A percentile compares a stretch with the other conserved stretches of the same genome.
These are phyloP conservation scores for Entomyzon cyanotis DNA, from an alignment of 2,113 vertebrate genomes.

Conservation along the genomic window DNA sequence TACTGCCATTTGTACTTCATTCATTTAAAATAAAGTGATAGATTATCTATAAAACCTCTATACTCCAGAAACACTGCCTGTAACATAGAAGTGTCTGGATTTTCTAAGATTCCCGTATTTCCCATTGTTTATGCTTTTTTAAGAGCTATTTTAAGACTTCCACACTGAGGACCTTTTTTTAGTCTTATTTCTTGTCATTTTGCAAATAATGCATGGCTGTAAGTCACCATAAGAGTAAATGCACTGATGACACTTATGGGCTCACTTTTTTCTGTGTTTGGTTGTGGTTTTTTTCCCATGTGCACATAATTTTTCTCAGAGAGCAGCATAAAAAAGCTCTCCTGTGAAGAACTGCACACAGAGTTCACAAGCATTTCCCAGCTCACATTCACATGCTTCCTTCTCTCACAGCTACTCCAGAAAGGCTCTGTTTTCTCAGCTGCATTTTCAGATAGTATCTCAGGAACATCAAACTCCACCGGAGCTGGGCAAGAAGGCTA, in stretches of 20 bases:
- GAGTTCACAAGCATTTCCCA: neutral
- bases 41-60: neutral
- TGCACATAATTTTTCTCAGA: neutral
- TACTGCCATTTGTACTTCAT: neutral
- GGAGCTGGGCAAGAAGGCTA: neutral
- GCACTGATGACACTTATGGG: neutral
- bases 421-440: neutral
- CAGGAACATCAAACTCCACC: neutral
- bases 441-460: neutral
- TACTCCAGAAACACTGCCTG: rapidly evolving
- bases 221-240: neutral
- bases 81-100: neutral
- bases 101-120: neutral
- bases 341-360: neutral
- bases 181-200: neutral
- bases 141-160: neutral
- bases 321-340: neutral
- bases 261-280: neutral
- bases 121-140: neutral
- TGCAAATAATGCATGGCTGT: neutral
- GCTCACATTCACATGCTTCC: neutral
- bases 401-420: neutral
- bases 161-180: rapidly evolving
- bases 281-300: rapidly evolving
- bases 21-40: neutral